These are phyloP conservation scores for Sebastes matsubarae DNA, from an alignment of 2,797 vertebrate species.

Conservation along the genomic window DNA sequence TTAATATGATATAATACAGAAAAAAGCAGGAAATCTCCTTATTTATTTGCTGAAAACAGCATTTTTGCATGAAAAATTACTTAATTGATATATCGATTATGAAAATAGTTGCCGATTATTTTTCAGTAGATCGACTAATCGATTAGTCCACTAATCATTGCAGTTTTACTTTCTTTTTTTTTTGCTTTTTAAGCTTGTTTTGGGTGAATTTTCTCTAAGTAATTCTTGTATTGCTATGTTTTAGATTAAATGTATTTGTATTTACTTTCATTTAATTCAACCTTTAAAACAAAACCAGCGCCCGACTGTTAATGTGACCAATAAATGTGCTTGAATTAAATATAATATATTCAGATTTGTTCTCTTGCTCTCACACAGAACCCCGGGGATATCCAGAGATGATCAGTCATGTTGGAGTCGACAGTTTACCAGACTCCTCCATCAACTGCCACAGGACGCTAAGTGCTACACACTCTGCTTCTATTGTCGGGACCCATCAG, in stretches of 20 bases:
- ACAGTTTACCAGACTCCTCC: constrained; percentile 69
- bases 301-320: not conserved
- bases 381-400: constrained; percentile 77
- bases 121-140: no score
- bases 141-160: not conserved
- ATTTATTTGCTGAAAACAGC: no score
- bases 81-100: no score
- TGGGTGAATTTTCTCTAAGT: not conserved
- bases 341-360: not conserved
- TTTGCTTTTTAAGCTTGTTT: not conserved
- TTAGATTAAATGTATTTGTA: not conserved
- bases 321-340: not conserved
- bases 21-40: no score
- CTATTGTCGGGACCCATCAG: constrained; percentile 70
- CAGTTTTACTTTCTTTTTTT: not conserved
- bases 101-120: no score
- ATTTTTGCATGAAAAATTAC: no score
- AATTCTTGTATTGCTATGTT: not conserved
- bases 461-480: constrained; percentile 68
- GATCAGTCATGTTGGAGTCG: constrained; percentile 71
- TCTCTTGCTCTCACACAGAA: constrained; percentile 73
- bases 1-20: no score
- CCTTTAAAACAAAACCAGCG: not conserved
- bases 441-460: constrained; percentile 79
- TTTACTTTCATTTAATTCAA: not conserved